Evolutionary conservation across 2,113 vertebrate species (phyloP).

Genomic region (Scophthalmus maximus): DNA sequence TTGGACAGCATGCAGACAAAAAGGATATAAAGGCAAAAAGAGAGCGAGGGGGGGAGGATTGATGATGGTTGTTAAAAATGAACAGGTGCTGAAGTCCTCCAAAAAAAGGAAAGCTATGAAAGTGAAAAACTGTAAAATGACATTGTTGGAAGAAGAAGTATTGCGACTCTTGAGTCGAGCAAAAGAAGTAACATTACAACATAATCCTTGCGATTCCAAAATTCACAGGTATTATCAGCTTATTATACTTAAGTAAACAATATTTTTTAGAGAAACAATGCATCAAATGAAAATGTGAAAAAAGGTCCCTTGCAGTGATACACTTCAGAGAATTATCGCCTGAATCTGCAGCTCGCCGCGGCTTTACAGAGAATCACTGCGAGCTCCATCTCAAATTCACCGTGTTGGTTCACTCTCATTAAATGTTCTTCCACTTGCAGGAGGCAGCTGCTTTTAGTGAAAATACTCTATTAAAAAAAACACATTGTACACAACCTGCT

Average conservation of each 20-base stretch:
- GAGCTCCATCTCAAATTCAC: not conserved
- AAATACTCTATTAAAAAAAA: not conserved
- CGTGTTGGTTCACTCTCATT: not conserved
- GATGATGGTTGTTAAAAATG: slow-evolving; percentile 17
- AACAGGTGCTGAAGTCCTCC: slow-evolving; percentile 30
- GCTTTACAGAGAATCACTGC: not conserved
- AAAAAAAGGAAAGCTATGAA: not conserved
- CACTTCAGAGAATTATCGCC: not conserved
- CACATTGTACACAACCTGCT: not conserved
- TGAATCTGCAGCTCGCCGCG: not conserved
- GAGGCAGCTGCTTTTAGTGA: not conserved
- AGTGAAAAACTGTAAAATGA: slow-evolving; percentile 22
- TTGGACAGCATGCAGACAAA: slow-evolving; percentile 22
- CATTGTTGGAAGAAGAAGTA: not conserved
- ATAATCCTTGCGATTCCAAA: not conserved
- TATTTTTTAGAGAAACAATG: not conserved
- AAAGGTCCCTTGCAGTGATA: no score
- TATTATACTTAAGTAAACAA: not conserved
- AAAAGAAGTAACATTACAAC: not conserved
- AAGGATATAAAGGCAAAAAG: not conserved
- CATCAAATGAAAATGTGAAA: not conserved
- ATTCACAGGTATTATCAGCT: not conserved
- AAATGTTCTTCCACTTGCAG: no score
- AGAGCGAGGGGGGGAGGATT: not conserved
- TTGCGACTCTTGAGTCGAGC: not conserved